These are phyloP conservation scores for Nycteola revayana DNA, from an alignment of 2,888 invertebrate species.

Conservation along the genomic window DNA sequence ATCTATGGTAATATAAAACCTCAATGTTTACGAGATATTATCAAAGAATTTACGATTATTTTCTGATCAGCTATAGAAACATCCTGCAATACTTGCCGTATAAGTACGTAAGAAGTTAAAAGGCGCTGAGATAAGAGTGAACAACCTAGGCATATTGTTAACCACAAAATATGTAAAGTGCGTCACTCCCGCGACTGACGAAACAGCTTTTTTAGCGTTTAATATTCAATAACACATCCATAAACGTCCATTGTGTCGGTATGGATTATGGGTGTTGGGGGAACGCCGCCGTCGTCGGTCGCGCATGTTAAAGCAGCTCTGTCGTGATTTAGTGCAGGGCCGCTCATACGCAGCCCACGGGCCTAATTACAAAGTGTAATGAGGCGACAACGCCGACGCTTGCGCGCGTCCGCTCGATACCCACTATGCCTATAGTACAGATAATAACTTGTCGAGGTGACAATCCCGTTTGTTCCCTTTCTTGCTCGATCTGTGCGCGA, in stretches of 20 bases:
- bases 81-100: too few relatives aligned
- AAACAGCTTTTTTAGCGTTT: conserved; percentile 46
- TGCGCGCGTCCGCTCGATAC: conserved; percentile 45
- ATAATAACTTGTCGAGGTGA: conserved; percentile 31
- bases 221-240: conserved; percentile 70
- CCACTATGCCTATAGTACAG: conserved; percentile 8
- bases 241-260: conserved; percentile 57
- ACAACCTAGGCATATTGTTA: conserved; percentile 44
- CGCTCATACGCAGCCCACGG: conserved; percentile 64
- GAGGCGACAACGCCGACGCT: conserved; percentile 53
- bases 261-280: conserved; percentile 54
- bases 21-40: too few relatives aligned
- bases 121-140: conserved; percentile 19
- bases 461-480: conserved; percentile 21
- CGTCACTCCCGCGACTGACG: conserved; percentile 41
- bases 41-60: too few relatives aligned
- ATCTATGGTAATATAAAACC: too few relatives aligned
- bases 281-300: conserved; percentile 42
- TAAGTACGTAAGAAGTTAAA: too few relatives aligned
- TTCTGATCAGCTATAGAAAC: too few relatives aligned
- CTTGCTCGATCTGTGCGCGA: conserved; percentile 1
- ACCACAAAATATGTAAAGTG: conserved; percentile 53
- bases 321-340: conserved; percentile 75
- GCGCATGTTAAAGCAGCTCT: conserved; percentile 57
- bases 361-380: conserved; percentile 79